Evolutionary conservation across 2,113 vertebrate genomes (phyloP), one percentile per base, ranked within the genome.

Genomic region (Oplegnathus fasciatus): DNA sequence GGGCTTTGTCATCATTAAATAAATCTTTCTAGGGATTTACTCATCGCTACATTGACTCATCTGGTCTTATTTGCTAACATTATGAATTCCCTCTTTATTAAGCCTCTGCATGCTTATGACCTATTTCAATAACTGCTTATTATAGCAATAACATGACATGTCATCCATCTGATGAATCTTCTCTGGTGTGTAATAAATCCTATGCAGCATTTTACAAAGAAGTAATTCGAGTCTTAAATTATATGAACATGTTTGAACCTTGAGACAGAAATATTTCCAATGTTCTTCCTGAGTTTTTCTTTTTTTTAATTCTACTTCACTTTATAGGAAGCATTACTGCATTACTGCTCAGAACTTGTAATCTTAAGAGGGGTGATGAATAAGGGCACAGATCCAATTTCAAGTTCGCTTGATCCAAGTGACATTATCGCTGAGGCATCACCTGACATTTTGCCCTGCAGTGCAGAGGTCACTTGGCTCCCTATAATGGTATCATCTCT

Each of bases 361-460:
- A 44, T 83, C 60, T 50, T 42, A 8, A 76, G 11, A 61, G 24
- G 3, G 17, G 22, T 55, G 32, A 69, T 1, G 22, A 24, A 46
- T 69, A 32, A 73, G 30, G 32, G 24, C 64, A 64, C 48, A 30
- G 37, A 67, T 69, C 37, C 2, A 4, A 52, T 84, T 83, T 82
- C 52, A 52, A 66, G 24, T 48, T 50, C 0, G 2, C 34, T 65
- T 62, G 37, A 74, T 54, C 15, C 50, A 20, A n/a, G 22, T 24
- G 74, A 54, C 42, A 73, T 80, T 87, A 78, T 42, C 7, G 24
- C 65, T 50, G 70, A 82, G 50, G 75, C 65, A 66, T 86, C 61
- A 7, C 18, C n/a, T 78, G 72, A 82, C 64, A 83, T 82, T 68
- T 34, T 18, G 58, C 28, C 76, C 74, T 1, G 74, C 68, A 13